Conservation (phyloP, 2,113 vertebrate genomes). For the Bubo bubo region DNA sequence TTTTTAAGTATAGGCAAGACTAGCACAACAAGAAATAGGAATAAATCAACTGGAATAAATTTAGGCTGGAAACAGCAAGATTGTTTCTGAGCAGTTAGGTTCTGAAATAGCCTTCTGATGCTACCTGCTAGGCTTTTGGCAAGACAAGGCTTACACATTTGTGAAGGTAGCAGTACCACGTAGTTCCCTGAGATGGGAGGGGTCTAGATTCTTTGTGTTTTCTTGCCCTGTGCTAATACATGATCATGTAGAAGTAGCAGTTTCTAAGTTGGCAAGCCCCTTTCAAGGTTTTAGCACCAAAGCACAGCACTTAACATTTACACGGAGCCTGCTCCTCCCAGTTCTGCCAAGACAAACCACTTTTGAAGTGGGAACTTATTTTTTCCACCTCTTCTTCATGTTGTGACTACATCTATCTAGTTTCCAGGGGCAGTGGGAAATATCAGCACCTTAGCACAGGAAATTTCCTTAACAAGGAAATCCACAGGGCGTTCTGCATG, state of each 20-base stretch:
- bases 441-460: background rate
- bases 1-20: background rate
- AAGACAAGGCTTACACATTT: background rate
- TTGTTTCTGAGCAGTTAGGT: background rate
- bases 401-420: background rate
- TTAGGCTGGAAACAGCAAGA: background rate
- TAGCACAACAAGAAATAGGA: background rate
- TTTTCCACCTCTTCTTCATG: background rate
- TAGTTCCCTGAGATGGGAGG: background rate
- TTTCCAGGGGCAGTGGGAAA: background rate
- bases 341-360: background rate
- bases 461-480: background rate
- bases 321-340: background rate
- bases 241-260: background rate
- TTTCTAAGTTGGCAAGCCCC: background rate
- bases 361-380: background rate
- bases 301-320: background rate
- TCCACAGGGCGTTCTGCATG: background rate
- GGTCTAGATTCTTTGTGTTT: background rate
- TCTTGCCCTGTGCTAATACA: background rate
- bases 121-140: background rate
- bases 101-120: background rate
- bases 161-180: background rate
- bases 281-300: background rate
- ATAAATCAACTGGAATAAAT: background rate